These are phyloP conservation scores for Ploceus nigricollis DNA, from an alignment of 2,113 vertebrate genomes.

Conservation along the genomic window DNA sequence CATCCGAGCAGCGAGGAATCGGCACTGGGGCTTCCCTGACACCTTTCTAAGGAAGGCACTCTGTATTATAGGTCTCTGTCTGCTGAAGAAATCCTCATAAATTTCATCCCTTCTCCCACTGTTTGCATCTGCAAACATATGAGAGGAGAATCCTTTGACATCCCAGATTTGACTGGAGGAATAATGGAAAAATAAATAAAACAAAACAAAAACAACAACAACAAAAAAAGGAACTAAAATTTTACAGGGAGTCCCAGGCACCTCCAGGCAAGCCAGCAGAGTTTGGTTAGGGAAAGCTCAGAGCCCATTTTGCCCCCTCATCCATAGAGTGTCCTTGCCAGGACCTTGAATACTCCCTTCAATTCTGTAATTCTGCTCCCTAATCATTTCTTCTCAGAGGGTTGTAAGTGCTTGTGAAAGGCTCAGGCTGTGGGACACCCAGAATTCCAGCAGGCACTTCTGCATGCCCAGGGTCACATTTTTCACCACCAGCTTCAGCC, in stretches of 20 bases:
- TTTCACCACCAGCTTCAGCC: neutral
- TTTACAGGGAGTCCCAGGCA: accelerated
- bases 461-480: neutral
- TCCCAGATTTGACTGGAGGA: neutral
- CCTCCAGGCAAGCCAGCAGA: neutral
- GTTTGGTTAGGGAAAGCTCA: neutral
- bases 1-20: neutral
- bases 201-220: neutral
- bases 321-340: neutral
- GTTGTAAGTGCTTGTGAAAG: neutral
- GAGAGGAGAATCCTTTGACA: neutral
- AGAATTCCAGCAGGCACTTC: neutral
- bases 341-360: neutral
- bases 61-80: neutral
- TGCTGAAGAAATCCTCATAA: neutral
- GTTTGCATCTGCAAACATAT: accelerated
- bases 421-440: neutral
- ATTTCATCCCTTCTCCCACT: neutral
- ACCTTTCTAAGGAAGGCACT: neutral
- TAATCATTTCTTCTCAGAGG: neutral
- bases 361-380: neutral
- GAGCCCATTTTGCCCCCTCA: neutral
- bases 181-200: neutral
- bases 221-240: neutral
- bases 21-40: neutral